A percentile compares a stretch with the other conserved stretches of the same genome.
Conservation (phyloP, 1,140 invertebrate genomes). For the Drosophila kurseongensis region DNA sequence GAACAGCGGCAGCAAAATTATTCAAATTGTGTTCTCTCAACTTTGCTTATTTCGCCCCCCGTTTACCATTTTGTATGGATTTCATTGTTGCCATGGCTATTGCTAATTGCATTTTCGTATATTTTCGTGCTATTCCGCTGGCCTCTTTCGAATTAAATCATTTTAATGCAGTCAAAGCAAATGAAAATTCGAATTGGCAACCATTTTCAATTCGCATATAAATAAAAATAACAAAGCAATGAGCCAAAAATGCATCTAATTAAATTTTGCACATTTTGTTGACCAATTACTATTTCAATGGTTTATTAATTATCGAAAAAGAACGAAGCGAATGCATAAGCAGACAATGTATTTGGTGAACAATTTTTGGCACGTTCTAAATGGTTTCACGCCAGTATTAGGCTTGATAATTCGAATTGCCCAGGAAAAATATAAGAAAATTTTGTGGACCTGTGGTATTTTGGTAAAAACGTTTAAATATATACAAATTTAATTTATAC, state of each 20-base stretch:
- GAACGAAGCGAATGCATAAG: background rate
- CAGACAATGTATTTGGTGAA: background rate
- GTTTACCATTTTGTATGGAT: conserved; percentile 60
- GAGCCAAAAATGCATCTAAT: conserved; percentile 62
- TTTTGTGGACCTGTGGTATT: no score
- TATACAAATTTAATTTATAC: no score
- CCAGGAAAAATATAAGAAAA: background rate
- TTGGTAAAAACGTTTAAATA: no score
- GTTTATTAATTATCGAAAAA: conserved; percentile 41
- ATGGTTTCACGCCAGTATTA: background rate
- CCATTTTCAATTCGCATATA: conserved; percentile 36
- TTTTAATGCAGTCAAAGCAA: conserved; percentile 60
- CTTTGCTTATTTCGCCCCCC: conserved; percentile 44
- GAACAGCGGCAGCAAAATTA: conserved; percentile 35
- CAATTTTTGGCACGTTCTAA: conserved; percentile 1
- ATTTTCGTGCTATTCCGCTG: conserved; percentile 31
- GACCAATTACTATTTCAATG: conserved; percentile 47
- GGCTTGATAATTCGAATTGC: background rate
- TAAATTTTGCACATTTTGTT: conserved; percentile 48
- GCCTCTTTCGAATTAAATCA: conserved; percentile 53
- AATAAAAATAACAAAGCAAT: conserved; percentile 44
- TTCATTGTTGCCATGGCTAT: conserved; percentile 32
- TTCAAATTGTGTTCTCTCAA: conserved; percentile 56
- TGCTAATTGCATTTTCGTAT: conserved; percentile 74
- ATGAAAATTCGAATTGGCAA: conserved; percentile 56